Evolutionary conservation across 2,113 vertebrate genomes (phyloP).

Genomic region (Pseudopipra pipra): DNA sequence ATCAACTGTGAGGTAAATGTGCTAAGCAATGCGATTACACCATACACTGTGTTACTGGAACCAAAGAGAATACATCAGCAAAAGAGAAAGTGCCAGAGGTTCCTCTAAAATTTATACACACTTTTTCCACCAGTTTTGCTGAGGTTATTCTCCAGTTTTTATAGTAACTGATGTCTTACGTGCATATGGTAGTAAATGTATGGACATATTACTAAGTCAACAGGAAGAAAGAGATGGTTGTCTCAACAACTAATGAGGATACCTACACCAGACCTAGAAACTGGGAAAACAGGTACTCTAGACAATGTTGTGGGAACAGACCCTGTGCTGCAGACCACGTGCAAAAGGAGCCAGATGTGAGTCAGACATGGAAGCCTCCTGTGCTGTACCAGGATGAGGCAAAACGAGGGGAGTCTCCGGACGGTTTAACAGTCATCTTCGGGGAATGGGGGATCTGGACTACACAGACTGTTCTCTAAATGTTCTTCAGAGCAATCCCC

Average conservation of each 20-base stretch:
- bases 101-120: background rate
- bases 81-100: background rate
- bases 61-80: background rate
- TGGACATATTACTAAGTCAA: background rate
- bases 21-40: background rate
- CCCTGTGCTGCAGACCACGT: fast-evolving
- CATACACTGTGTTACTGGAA: background rate
- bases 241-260: background rate
- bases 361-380: background rate
- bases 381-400: background rate
- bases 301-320: fast-evolving
- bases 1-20: background rate
- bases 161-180: background rate
- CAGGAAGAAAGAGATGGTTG: background rate
- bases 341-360: background rate
- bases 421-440: background rate
- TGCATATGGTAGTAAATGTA: background rate
- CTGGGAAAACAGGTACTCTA: background rate
- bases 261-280: background rate
- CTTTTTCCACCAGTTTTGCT: background rate
- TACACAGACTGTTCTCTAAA: background rate
- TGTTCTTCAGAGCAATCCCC: background rate
- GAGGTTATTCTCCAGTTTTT: background rate
- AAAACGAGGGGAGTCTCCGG: background rate
- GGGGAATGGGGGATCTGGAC: background rate